Evolutionary conservation across 2,888 invertebrate species (phyloP).

Genomic region (Stratiomys singularior): DNA sequence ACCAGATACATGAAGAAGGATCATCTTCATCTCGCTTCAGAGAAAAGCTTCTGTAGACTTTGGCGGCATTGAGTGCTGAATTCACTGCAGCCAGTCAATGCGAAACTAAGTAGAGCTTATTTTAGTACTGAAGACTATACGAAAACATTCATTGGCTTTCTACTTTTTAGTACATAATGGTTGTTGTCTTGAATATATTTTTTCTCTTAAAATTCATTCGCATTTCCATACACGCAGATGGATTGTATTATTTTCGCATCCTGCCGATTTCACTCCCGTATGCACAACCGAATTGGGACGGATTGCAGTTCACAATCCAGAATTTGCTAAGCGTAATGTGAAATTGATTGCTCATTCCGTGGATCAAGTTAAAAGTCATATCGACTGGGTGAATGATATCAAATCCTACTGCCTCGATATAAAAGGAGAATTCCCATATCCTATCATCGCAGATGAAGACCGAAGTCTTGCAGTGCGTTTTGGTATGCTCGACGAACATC

Average conservation of each 20-base stretch:
- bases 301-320: conserved; percentile 74
- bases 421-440: conserved; percentile 80
- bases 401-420: conserved; percentile 77
- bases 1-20: no score
- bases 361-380: conserved; percentile 78
- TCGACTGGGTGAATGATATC: conserved; percentile 81
- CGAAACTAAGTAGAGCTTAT: no score
- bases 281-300: conserved; percentile 88
- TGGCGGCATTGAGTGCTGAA: no score
- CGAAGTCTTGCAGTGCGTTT: conserved; percentile 77
- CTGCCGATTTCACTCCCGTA: conserved; percentile 89
- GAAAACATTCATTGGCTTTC: no score
- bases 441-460: conserved; percentile 82
- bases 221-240: conserved; percentile 69
- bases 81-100: no score
- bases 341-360: conserved; percentile 85
- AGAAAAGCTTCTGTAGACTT: no score
- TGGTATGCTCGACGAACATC: conserved; percentile 82
- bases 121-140: no score
- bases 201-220: no score
- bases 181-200: no score
- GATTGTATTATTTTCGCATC: conserved; percentile 89
- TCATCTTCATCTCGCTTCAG: no score
- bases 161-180: no score
- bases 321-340: conserved; percentile 76